Evolutionary conservation across 2,888 invertebrate species (phyloP).

Genomic region (Macrophya annulata): DNA sequence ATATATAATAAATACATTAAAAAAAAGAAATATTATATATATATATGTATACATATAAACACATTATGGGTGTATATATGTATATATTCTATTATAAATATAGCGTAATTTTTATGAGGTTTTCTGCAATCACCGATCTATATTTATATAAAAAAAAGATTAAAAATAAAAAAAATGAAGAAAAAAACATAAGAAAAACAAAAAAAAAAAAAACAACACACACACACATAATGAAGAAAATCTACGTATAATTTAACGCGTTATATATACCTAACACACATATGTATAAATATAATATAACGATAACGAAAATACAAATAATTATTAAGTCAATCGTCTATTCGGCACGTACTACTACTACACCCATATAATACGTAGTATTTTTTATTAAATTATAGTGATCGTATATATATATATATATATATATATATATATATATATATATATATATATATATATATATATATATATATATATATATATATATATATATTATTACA

Average conservation of each 20-base stretch:
- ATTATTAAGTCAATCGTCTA: slow-evolving; percentile 58
- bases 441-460: too few relatives aligned
- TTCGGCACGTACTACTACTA: slow-evolving; percentile 58
- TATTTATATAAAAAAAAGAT: slow-evolving; percentile 33
- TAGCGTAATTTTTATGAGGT: slow-evolving; percentile 14
- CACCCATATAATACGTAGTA: neutral
- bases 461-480: too few relatives aligned
- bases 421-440: too few relatives aligned
- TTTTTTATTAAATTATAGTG: neutral
- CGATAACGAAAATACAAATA: slow-evolving; percentile 18
- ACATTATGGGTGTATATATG: neutral
- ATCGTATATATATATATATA: too few relatives aligned
- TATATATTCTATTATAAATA: neutral
- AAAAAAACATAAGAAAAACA: neutral
- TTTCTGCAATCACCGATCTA: slow-evolving; percentile 32
- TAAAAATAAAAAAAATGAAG: neutral
- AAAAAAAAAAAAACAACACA: neutral
- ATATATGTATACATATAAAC: neutral
- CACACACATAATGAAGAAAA: neutral
- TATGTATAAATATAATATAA: neutral
- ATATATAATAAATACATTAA: neutral
- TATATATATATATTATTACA: too few relatives aligned
- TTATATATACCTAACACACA: slow-evolving; percentile 10
- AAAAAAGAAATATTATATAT: neutral
- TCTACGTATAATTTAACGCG: neutral